Conservation (phyloP, 2,113 vertebrate genomes). For the Glaucidium brasilianum region DNA sequence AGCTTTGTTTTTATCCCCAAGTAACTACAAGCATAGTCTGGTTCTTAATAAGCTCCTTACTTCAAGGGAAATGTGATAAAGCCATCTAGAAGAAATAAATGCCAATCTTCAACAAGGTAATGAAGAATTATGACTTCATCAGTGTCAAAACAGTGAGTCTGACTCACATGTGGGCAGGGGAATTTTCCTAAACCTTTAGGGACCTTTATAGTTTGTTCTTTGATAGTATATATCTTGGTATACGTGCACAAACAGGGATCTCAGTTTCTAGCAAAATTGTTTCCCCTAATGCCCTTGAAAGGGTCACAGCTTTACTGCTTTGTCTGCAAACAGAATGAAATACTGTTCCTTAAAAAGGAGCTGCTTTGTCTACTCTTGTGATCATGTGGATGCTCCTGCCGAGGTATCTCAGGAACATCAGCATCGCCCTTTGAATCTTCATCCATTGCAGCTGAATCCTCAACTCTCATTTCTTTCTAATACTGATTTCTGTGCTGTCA, state of each 20-base stretch:
- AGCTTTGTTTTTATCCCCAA: slow-evolving; percentile 14
- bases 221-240: background rate
- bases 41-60: background rate
- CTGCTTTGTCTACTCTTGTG: background rate
- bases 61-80: slow-evolving; percentile 19
- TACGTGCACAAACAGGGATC: background rate
- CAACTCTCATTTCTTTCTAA: background rate
- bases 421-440: background rate
- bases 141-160: background rate
- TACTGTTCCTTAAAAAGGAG: background rate
- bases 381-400: background rate
- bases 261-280: background rate
- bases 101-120: background rate
- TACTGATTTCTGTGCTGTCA: background rate
- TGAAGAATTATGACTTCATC: background rate
- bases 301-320: background rate
- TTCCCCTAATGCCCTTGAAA: background rate
- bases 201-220: background rate
- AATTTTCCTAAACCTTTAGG: background rate
- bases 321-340: background rate
- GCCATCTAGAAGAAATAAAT: background rate
- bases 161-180: background rate
- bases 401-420: background rate
- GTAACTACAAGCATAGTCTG: background rate
- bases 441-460: background rate